Conservation (phyloP, 2,797 vertebrate genomes). For the Sebastes dallii region DNA sequence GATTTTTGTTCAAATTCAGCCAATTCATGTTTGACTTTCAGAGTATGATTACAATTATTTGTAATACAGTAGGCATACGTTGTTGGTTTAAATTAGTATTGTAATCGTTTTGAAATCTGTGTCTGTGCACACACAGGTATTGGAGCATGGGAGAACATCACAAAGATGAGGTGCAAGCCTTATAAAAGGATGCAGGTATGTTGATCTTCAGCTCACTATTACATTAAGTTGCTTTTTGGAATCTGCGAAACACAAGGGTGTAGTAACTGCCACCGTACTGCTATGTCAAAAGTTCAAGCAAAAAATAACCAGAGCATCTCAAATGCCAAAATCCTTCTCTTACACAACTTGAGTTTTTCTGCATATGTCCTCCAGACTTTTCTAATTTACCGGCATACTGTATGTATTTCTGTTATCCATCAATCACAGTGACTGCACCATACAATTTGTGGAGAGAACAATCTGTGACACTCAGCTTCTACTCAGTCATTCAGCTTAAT, state of each 20-base stretch:
- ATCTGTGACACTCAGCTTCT: constrained; percentile 55
- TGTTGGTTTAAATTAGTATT: neutral
- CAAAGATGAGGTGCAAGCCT: constrained; percentile 89
- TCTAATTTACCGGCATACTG: constrained; percentile 50
- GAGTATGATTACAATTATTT: neutral
- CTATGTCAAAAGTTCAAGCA: constrained; percentile 8
- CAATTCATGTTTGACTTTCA: neutral
- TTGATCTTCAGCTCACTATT: neutral
- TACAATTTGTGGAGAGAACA: constrained; percentile 69
- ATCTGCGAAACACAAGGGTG: neutral
- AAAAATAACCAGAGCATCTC: constrained; percentile 10
- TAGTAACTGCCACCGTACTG: neutral
- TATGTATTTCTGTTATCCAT: constrained; percentile 73
- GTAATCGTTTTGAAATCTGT: constrained; percentile 7
- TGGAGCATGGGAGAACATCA: constrained; percentile 94
- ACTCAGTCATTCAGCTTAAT: constrained; percentile 66
- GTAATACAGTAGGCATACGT: neutral
- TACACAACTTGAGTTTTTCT: constrained; percentile 27
- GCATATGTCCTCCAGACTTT: constrained; percentile 36
- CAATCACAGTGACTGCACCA: constrained; percentile 39
- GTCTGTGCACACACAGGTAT: constrained; percentile 81
- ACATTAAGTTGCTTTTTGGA: neutral
- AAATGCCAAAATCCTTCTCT: constrained; percentile 10
- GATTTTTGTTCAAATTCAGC: neutral
- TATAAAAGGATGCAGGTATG: constrained; percentile 97